Evolutionary conservation across 1,140 invertebrate genomes (phyloP), one percentile per base, ranked within the genome.

Genomic region (Pissodes strobi): DNA sequence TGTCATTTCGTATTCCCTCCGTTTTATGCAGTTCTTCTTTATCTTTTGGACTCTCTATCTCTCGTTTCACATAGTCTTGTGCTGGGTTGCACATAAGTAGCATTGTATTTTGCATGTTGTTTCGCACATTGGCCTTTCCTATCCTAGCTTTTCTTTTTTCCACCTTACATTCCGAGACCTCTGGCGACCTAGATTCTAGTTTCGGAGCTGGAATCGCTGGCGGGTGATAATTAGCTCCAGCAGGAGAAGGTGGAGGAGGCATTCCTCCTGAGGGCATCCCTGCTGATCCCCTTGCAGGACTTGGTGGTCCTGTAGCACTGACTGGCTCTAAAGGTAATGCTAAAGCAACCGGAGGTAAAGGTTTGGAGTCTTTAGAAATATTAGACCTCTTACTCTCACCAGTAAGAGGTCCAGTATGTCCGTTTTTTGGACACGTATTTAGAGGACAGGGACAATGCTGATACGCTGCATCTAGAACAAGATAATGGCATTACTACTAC

Each of bases 361-460:
- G 70, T 61, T 75, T 66, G 46, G 74, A 70, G 67, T 76, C 75
- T 72, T 78, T 76, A 52, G 72, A 66, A 73, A 74, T 74, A 69
- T 76, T 82, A 82, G 82, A 86, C 84, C 79, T 87, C 85, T 87
- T 87, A 86, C 84, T 85, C 82, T 83, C 84, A 91, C 91, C 90
- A 92, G 90, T 92, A 93, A 90, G 91, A 90, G 91, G 91, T 87
- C 91, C 91, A 93, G 91, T 92, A 93, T 87, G 89, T 88, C 90
- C 91, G 91, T 94, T 94, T 94, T 93, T 94, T 94, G 91, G 90
- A 93, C 90, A 93, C 83, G 90, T 87, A 82, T 91, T 90, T 84
- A 91, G 86, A 81, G 90, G 90, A 84, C 90, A 92, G 72, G 90
- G 90, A 81, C 90, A 92, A 81, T 85, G 83, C 74, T 87, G 86